Conservation (phyloP, 2,888 invertebrate genomes). For the Dilophus febrilis region DNA sequence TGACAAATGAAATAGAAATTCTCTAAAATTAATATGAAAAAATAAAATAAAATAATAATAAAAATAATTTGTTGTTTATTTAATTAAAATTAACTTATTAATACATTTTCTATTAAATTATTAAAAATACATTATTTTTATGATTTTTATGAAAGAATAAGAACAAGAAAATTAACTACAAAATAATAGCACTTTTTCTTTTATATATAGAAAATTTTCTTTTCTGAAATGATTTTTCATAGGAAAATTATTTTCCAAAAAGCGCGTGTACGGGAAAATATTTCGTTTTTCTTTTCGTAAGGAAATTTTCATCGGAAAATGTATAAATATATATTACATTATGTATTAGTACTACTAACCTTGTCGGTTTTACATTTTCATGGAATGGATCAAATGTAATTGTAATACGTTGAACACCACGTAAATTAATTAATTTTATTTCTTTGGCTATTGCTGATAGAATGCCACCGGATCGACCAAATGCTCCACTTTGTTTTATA, state of each 20-base stretch:
- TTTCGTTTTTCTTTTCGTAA: background rate
- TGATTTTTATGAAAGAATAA: too few relatives aligned
- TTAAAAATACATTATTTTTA: too few relatives aligned
- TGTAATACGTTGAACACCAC: conserved; percentile 58
- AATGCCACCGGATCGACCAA: conserved; percentile 47
- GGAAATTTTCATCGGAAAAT: background rate
- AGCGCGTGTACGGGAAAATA: conserved; percentile 1
- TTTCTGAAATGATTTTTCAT: too few relatives aligned
- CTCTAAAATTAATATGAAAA: conserved; percentile 48
- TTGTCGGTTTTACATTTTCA: conserved; percentile 42
- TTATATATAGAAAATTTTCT: too few relatives aligned
- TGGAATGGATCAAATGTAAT: conserved; percentile 76
- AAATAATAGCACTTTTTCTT: too few relatives aligned
- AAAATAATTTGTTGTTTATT: too few relatives aligned
- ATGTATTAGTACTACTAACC: conserved; percentile 23
- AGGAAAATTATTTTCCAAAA: too few relatives aligned
- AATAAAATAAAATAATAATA: too few relatives aligned
- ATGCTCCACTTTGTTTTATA: conserved; percentile 50
- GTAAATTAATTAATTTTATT: conserved; percentile 50
- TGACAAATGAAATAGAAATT: conserved; percentile 52
- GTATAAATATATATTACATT: background rate
- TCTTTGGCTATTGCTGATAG: conserved; percentile 58
- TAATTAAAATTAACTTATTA: too few relatives aligned
- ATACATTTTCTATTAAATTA: too few relatives aligned
- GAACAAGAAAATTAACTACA: too few relatives aligned